Evolutionary conservation across 2,113 vertebrate genomes (phyloP), one percentile per base, ranked within the genome.

Genomic region (Podarcis cretensis): DNA sequence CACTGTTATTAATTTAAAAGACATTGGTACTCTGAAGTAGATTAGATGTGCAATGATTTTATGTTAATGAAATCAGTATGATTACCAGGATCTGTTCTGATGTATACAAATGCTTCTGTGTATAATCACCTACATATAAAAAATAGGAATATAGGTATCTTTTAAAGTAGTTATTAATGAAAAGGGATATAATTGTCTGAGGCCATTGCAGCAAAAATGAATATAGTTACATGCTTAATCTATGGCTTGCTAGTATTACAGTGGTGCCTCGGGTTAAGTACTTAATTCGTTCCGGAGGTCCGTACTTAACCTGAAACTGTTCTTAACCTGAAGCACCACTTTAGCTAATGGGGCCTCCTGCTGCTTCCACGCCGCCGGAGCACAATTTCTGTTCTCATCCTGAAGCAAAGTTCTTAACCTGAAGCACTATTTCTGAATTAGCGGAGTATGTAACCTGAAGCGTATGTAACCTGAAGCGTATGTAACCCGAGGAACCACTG

Each of bases 1-100:
- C 93, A 80, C 95, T 90, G 90, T 95, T 96, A 95, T 97, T 96
- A 93, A 96, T 96, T 97, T 97, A 96, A 96, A 94, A 83, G 77
- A 95, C 89, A 92, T 95, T 91, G 91, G 54, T 96, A 95, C 90
- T 95, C 93, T 89, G 87, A 91, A 96, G 92, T 94, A 94, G 95
- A 96, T 96, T 94, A 95, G 94, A 91, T 83, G 78, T 87, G 77
- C 91, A 96, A 94, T 93, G 85, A 95, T 96, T 96, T 97, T 94
- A 93, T 91, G 94, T 93, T 96, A 96, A 95, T 95, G 89, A 95
- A 93, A 93, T 96, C 92, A 94, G 90, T 94, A 86, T 88, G 94
- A 90, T 66, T 91, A 89, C 95, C 93, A 84, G 35, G 57, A 88
- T 66, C 18, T 83, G 27, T 57, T 84, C 54, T 84, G 63, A 78